phyloP scores from a whole-genome alignment of 2,888 invertebrate genomes.

The Nephrotoma appendiculata region DNA sequence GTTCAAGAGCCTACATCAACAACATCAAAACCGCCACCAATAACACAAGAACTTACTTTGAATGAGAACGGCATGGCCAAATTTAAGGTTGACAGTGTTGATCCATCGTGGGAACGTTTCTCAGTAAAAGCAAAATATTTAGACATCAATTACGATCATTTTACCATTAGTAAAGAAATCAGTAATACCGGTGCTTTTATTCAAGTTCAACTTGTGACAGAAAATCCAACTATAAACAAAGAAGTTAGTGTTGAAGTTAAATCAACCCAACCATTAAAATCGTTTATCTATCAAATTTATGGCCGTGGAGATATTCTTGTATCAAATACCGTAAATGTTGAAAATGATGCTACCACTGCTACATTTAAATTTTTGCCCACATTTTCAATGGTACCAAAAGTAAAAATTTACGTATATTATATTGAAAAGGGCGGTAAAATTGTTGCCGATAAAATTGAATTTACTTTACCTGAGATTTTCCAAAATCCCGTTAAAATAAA shows the following conservation, averaged over 20 bases:
- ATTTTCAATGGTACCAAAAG: conserved; percentile 70
- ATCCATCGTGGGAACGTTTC: conserved; percentile 6
- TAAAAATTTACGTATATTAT: conserved; percentile 65
- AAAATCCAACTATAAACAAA: conserved; percentile 43
- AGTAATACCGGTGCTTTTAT: conserved; percentile 38
- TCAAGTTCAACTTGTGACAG: conserved; percentile 40
- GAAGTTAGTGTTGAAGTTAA: conserved; percentile 60
- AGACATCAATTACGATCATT: conserved; percentile 38
- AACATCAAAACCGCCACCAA: background rate
- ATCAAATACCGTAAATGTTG: conserved; percentile 52
- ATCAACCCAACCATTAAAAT: conserved; percentile 56
- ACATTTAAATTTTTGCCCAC: conserved; percentile 56
- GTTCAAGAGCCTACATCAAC: background rate
- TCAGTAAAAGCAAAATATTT: conserved; percentile 55
- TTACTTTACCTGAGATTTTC: conserved; percentile 47
- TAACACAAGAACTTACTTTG: conserved; percentile 34
- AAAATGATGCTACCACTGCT: conserved; percentile 33
- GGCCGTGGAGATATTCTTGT: conserved; percentile 74
- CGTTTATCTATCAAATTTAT: conserved; percentile 61
- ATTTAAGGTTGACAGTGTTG: conserved; percentile 27
- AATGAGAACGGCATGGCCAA: conserved; percentile 49
- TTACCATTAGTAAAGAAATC: background rate
- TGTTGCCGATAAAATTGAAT: conserved; percentile 73
- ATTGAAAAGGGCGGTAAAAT: conserved; percentile 56
- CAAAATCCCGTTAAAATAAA: conserved; percentile 65